A percentile compares a stretch with the other conserved stretches of the same genome.
Evolutionary conservation across 2,113 vertebrate species (phyloP).

Genomic region (Tonatia bakeri): DNA sequence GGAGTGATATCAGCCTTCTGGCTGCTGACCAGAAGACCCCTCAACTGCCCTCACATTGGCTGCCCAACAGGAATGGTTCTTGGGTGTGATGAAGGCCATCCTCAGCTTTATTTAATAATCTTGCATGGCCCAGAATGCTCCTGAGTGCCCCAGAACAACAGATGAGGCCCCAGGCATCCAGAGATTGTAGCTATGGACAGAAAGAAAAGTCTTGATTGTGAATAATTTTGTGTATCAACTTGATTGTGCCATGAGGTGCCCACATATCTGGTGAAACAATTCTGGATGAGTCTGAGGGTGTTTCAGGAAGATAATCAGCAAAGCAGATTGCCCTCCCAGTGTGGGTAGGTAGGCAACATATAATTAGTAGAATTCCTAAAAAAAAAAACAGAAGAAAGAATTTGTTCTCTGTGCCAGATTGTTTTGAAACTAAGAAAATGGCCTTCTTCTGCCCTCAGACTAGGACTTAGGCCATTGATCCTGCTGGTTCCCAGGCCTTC

Average conservation of each 20-base stretch:
- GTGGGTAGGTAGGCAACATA: background rate
- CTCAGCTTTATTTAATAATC: background rate
- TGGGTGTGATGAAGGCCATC: background rate
- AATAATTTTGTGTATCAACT: background rate
- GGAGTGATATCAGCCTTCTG: too few relatives aligned
- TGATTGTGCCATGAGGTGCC: background rate
- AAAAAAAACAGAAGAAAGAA: background rate
- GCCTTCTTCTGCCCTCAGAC: background rate
- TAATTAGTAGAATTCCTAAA: background rate
- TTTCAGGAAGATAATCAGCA: background rate
- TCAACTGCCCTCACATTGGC: background rate
- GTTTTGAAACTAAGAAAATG: background rate
- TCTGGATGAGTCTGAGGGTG: too few relatives aligned
- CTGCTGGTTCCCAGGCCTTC: background rate
- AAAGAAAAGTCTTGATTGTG: background rate
- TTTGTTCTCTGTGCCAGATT: background rate
- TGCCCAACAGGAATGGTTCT: too few relatives aligned
- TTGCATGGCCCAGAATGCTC: too few relatives aligned
- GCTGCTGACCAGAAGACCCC: background rate
- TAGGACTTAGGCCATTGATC: too few relatives aligned
- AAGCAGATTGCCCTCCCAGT: background rate
- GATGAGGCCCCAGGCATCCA: background rate
- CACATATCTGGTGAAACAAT: background rate
- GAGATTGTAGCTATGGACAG: background rate
- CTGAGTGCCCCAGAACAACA: too few relatives aligned